Conservation (phyloP, 2,888 invertebrate genomes). For the Rotaria macrura region DNA sequence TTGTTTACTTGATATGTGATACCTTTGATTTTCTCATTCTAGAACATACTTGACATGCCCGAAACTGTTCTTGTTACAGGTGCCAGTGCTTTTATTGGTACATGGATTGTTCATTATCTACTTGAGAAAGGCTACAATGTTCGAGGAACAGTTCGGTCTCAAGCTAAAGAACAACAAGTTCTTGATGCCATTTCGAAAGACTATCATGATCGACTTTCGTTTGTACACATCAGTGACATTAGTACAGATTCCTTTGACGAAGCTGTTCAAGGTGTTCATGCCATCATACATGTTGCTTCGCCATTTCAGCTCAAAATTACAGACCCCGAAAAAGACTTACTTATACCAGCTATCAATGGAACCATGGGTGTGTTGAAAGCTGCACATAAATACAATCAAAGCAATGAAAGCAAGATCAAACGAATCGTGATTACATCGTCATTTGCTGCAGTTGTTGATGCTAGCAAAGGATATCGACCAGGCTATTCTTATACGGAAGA, state of each 20-base stretch:
- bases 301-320: constrained; percentile 43
- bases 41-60: not conserved
- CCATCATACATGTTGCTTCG: constrained; percentile 51
- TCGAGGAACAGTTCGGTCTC: constrained; percentile 50
- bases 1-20: no score
- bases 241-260: constrained; percentile 36
- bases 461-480: constrained; percentile 31
- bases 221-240: not conserved
- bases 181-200: constrained; percentile 39
- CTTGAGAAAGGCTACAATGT: constrained; percentile 52
- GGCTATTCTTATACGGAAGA: constrained; percentile 44
- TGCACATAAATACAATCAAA: constrained; percentile 41
- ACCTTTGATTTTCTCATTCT: no score
- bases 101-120: constrained; percentile 52
- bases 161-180: constrained; percentile 34
- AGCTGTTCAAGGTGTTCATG: constrained; percentile 50
- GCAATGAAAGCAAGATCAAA: constrained; percentile 44
- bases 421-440: constrained; percentile 54
- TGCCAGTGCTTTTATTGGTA: constrained; percentile 51
- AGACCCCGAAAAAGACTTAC: constrained; percentile 47
- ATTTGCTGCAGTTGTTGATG: constrained; percentile 48
- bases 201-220: not conserved
- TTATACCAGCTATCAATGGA: constrained; percentile 52
- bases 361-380: constrained; percentile 52
- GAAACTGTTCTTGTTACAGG: constrained; percentile 38